Base-by-base conservation (phyloP, 2,888 invertebrate species). In the Hymenopus coronatus region DNA sequence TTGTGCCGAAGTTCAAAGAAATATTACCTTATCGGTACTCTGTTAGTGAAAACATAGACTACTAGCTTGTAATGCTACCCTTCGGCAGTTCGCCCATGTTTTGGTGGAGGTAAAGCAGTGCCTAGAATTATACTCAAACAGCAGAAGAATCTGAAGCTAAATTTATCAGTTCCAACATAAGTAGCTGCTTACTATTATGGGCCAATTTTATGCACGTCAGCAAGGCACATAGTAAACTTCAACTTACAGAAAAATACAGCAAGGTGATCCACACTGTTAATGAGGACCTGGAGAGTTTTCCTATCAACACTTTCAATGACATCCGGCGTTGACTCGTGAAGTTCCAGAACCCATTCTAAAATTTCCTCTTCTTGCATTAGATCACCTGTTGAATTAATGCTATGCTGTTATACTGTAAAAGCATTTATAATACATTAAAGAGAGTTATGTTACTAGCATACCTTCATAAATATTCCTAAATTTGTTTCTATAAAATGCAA, bases 291-390 rank as follows among this genome's bases (percentile, higher is more conserved):
- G 90, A 98, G 94, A 40, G 98, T 98, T 93, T 97, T 97, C 90
- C 98, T 96, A 92, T 98, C 98, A 54, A 98, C 98, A 91, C 95
- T 97, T 93, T 98, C 98, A 92, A 98, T 98, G 54, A 98, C 96
- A 93, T 98, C 98, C 28, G 97, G 97, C 88, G 96, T 96, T 4
- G 97, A 96, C 91, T 96, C 97, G 91, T 97, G 97, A 88, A 98
- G 94, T 28, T 97, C 96, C 90, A 98, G 94, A n/a, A 98, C 96
- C 98, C 98, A 98, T 91, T 97, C 97, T 84, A 98, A 94, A 91
- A 98, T 97, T 90, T 96, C 96, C 92, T 98, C 98, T 94, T 98
- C 98, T 91, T 98, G 97, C 97, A 97, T 97, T 92, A 98, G 94
- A 93, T 98, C 98, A 25, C 94, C 94, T 92, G 90, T 84, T 90